Evolutionary conservation across 1,140 invertebrate species (phyloP).

Genomic region (Vanessa tameamea): DNA sequence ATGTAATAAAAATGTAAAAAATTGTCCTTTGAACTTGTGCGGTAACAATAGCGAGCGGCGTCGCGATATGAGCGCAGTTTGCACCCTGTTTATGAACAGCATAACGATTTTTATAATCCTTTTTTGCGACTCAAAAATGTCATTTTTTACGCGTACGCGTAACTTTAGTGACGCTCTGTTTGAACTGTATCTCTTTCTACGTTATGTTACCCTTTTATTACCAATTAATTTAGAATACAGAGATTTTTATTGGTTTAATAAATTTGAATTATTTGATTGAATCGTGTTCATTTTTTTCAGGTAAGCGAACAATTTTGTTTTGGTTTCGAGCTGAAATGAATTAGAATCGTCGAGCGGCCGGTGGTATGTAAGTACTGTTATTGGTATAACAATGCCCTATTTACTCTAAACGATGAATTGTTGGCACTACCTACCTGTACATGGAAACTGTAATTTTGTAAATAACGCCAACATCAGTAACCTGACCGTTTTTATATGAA

Average conservation of each 20-base stretch:
- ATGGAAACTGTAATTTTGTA: slow-evolving; percentile 8
- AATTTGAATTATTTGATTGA: slow-evolving; percentile 17
- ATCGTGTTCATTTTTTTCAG: slow-evolving; percentile 53
- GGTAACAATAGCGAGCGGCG: slow-evolving; percentile 17
- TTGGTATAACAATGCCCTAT: slow-evolving; percentile 45
- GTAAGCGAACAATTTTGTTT: slow-evolving; percentile 58
- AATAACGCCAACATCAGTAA: neutral
- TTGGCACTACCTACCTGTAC: slow-evolving; percentile 11
- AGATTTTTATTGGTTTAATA: neutral
- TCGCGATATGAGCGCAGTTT: slow-evolving; percentile 25
- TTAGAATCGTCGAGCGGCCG: slow-evolving; percentile 4
- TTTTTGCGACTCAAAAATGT: slow-evolving; percentile 16
- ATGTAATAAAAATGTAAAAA: slow-evolving; percentile 20
- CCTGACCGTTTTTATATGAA: neutral
- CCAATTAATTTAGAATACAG: neutral
- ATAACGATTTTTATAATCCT: slow-evolving; percentile 43
- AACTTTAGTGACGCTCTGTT: neutral
- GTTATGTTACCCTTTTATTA: neutral
- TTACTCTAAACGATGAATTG: slow-evolving; percentile 24
- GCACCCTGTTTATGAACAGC: slow-evolving; percentile 50
- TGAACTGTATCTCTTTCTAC: neutral
- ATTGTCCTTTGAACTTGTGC: slow-evolving; percentile 4
- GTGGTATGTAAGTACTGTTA: slow-evolving; percentile 22
- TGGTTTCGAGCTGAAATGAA: slow-evolving; percentile 49
- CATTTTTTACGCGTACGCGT: slow-evolving; percentile 9